These are phyloP conservation scores for Columba livia DNA, from an alignment of 2,113 vertebrate genomes.

Conservation along the genomic window DNA sequence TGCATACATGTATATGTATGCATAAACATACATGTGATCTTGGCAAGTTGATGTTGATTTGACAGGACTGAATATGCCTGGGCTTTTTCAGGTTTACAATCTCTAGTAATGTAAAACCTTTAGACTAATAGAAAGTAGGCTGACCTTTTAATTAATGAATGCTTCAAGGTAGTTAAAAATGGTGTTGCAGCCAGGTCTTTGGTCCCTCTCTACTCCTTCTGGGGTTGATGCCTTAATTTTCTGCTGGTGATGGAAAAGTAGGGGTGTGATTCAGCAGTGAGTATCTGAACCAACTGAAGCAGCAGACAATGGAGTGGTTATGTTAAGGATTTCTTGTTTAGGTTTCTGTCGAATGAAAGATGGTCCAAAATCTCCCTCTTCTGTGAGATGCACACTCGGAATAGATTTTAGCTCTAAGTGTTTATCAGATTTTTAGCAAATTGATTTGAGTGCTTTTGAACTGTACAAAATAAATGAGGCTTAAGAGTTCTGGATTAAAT, in stretches of 20 bases:
- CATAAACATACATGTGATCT: rapidly evolving
- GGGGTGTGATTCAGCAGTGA: background rate
- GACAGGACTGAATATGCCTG: background rate
- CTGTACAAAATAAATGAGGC: constrained; percentile 16
- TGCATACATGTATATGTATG: rapidly evolving
- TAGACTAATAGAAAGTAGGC: background rate
- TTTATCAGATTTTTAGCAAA: constrained; percentile 45
- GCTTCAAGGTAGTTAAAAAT: background rate
- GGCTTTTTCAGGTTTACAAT: background rate
- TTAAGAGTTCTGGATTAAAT: constrained; percentile 43
- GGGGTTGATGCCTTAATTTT: background rate
- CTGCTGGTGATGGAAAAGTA: background rate
- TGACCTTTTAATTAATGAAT: background rate
- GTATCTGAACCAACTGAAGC: background rate
- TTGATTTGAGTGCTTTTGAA: constrained; percentile 24
- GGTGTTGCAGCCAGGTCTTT: background rate
- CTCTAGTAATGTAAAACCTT: background rate
- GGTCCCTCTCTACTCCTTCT: background rate
- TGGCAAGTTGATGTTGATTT: background rate
- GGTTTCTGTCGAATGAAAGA: background rate
- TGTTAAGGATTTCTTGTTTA: background rate
- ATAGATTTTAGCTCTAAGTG: constrained; percentile 15
- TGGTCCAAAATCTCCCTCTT: background rate
- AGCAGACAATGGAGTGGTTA: background rate
- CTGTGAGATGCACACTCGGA: background rate